Evolutionary conservation across 1,140 invertebrate species (phyloP).

Genomic region (Bactericera cockerelli): DNA sequence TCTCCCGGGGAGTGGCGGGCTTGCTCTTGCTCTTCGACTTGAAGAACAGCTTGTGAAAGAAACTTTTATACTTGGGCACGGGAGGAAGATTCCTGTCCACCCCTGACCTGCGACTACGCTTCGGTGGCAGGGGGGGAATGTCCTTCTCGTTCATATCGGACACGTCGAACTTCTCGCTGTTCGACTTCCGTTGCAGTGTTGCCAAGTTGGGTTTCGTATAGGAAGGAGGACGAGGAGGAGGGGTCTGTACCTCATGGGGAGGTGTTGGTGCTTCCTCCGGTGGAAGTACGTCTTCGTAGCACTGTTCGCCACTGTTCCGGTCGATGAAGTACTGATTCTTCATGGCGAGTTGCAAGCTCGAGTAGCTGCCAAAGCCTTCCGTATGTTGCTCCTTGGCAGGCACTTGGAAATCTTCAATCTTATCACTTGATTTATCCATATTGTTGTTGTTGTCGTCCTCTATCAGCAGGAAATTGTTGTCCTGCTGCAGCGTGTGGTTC

Average conservation of each 20-base stretch:
- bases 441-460: conserved; percentile 4
- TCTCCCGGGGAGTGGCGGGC: not conserved
- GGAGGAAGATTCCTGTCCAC: conserved; percentile 32
- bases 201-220: conserved; percentile 19
- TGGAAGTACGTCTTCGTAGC: conserved; percentile 39
- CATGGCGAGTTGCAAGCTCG: conserved; percentile 68
- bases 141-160: not conserved
- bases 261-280: conserved; percentile 26
- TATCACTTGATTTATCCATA: conserved; percentile 28
- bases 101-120: conserved; percentile 47
- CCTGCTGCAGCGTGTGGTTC: conserved; percentile 1
- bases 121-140: conserved; percentile 59
- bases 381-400: conserved; percentile 24
- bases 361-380: conserved; percentile 38
- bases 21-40: conserved; percentile 21
- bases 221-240: conserved; percentile 23
- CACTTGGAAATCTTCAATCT: conserved; percentile 19
- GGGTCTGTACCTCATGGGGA: conserved; percentile 21
- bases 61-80: conserved; percentile 35
- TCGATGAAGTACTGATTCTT: conserved; percentile 40
- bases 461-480: conserved; percentile 11
- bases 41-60: conserved; percentile 47
- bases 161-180: not conserved
- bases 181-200: not conserved
- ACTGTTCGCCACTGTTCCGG: conserved; percentile 26